Evolutionary conservation across 2,797 vertebrate species (phyloP), one percentile per base, ranked within the genome.

Genomic region (Leptoclinus maculatus): DNA sequence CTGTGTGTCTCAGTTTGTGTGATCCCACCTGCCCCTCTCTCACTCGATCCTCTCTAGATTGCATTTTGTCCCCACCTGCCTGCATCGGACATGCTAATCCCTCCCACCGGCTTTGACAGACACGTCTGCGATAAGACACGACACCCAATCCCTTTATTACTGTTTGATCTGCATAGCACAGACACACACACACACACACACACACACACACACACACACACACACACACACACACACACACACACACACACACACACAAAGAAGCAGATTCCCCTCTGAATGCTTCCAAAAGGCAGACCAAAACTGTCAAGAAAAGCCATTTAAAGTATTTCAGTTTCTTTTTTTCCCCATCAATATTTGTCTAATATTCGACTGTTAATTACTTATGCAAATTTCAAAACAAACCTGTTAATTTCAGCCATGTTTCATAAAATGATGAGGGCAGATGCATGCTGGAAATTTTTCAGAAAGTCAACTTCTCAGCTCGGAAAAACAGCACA

Each of bases 71-170:
- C 83, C 81, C 91, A 91, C 91, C 92, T 93, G 91, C 74, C 81
- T 59, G 73, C 87, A 87, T 88, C 83, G 54, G 75, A 83, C 71
- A 5, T 67, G 74, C 87, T 93, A 94, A 95, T 93, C 93, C 86
- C 74, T 86, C 87, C 90, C 90, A 87, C 86, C 51, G 76, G 86
- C 90, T 91, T 80, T 94, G 92, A 94, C 87, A 86, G 94, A 93
- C 93, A 89, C 29, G 43, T 79, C 85, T 84, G 85, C 45, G 92
- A 95, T 94, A 95, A 93, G 88, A 83, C 78, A 76, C 45, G 93
- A 89, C 88, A 94, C 82, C 78, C 75, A 90, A 94, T 92, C 91
- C 90, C 71, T 82, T 85, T 72, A 65, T 78, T 77, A 60, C 77
- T 41, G 74, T 93, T 94, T 94, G 91, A 94, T 94, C 86, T 91